Base-by-base conservation (phyloP, 2,888 invertebrate species). In the Hymenopus coronatus region DNA sequence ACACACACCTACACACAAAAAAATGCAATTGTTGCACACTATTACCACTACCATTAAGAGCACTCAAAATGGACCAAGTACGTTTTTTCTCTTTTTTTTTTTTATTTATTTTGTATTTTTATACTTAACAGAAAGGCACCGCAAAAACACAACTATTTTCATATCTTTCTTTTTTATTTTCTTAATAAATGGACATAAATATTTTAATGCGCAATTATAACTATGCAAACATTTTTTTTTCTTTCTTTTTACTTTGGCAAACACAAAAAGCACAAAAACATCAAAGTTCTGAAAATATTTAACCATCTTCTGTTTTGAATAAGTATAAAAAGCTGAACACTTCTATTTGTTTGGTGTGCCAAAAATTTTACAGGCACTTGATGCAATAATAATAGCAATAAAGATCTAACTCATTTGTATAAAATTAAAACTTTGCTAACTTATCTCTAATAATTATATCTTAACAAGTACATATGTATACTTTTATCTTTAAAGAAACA, bases 51-150 rank as follows among this genome's bases (percentile, higher is more conserved):
- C 15, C 27, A 54, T 87, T 89, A 89, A 89, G 89, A 89, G 89
- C 89, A 89, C 89, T 89, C 87, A 89, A 83, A 83, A 89, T 89
- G 89, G 89, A 89, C 87, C 83, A 87, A 81, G 33, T 89, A 15
- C 4, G 4, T 30, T 30, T 30, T 30, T 30, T 40, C 1, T 40
- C 3, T 70, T 70, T 70, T 70, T 20, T 70, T 4, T 70, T 54
- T 54, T 54, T n/a, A n/a, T n/a, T n/a, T n/a, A n/a, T n/a, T n/a
- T 70, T 20, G 54, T 70, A 70, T 87, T 85, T 54, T 81, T 83
- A 70, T 40, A 70, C 30, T 82, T 28, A 89, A 89, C 88, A 88
- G 88, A 88, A 88, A 88, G 88, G 88, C 88, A 88, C 88, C 70
- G 83, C 89, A 89, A 85, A 70, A 85, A 85, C 86, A 86, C 40